Evolutionary conservation across 2,113 vertebrate genomes (phyloP).

Genomic region (Anolis sagrei): DNA sequence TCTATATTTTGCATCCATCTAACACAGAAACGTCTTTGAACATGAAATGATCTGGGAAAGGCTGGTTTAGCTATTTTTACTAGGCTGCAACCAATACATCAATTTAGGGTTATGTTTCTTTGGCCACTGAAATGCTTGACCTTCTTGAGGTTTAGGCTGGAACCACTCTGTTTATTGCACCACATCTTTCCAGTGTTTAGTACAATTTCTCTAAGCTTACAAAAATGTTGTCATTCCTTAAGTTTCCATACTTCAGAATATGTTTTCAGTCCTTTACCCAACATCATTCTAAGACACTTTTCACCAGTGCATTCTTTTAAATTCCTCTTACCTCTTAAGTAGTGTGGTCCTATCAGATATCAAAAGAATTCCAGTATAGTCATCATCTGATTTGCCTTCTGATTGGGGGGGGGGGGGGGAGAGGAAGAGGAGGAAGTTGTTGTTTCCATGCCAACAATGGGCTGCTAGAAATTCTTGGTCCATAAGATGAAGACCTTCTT

Average conservation of each 20-base stretch:
- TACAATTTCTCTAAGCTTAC: neutral
- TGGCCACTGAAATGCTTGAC: slow-evolving; percentile 24
- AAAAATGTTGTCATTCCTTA: neutral
- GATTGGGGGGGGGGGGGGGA: too few relatives aligned
- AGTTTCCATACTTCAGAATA: neutral
- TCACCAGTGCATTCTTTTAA: neutral
- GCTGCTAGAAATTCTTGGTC: too few relatives aligned
- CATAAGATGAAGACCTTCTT: neutral
- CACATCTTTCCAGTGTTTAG: neutral
- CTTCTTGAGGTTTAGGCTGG: neutral
- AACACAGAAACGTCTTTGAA: neutral
- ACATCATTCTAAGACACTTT: neutral
- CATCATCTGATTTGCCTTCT: neutral
- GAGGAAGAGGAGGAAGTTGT: too few relatives aligned
- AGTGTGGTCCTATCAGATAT: neutral
- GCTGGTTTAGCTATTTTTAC: slow-evolving; percentile 8
- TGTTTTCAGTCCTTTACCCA: neutral
- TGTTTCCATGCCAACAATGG: neutral
- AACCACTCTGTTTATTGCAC: slow-evolving; percentile 11
- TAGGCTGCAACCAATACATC: neutral
- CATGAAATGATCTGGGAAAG: slow-evolving; percentile 16
- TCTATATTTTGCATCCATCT: neutral
- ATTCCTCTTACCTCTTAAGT: neutral
- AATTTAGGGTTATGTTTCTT: slow-evolving; percentile 9
- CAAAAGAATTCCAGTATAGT: neutral